A percentile compares a stretch with the other conserved stretches of the same genome.
Conservation (phyloP, 2,797 vertebrate species). For the Silurus lanzhouensis region DNA sequence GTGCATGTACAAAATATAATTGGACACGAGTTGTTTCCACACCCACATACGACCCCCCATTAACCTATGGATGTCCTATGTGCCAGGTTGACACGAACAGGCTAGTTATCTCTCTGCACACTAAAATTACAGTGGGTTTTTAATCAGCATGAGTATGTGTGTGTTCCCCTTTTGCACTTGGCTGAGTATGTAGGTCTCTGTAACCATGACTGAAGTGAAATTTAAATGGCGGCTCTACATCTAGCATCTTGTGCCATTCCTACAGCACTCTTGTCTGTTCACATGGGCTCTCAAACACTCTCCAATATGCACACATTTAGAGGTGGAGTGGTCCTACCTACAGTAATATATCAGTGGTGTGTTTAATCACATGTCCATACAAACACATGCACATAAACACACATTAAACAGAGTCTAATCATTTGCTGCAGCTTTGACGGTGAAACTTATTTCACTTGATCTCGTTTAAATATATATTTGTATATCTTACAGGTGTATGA, state of each 20-base stretch:
- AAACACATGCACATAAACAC: conserved; percentile 46
- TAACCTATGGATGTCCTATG: not conserved
- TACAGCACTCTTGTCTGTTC: conserved; percentile 32
- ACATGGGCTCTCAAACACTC: conserved; percentile 36
- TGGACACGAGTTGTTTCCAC: not conserved
- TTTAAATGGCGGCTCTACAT: conserved; percentile 27
- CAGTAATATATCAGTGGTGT: conserved; percentile 32
- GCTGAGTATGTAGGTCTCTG: conserved; percentile 10
- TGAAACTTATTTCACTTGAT: conserved; percentile 49
- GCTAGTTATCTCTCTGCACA: not conserved
- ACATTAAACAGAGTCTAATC: conserved; percentile 45
- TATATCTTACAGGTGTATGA: conserved; percentile 53
- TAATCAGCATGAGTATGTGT: conserved; percentile 21
- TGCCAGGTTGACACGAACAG: not conserved
- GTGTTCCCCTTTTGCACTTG: conserved; percentile 1
- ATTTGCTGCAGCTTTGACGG: conserved; percentile 50
- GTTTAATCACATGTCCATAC: conserved; percentile 43
- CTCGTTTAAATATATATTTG: conserved; percentile 58
- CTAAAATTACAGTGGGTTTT: conserved; percentile 10
- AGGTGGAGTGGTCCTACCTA: conserved; percentile 24
- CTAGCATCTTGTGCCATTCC: conserved; percentile 26
- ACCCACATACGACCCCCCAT: not conserved
- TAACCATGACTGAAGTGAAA: conserved; percentile 7
- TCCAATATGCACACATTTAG: not conserved
- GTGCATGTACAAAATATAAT: not conserved